phyloP scores from a whole-genome alignment of 2,797 vertebrate species.

The Xerus rutilus region DNA sequence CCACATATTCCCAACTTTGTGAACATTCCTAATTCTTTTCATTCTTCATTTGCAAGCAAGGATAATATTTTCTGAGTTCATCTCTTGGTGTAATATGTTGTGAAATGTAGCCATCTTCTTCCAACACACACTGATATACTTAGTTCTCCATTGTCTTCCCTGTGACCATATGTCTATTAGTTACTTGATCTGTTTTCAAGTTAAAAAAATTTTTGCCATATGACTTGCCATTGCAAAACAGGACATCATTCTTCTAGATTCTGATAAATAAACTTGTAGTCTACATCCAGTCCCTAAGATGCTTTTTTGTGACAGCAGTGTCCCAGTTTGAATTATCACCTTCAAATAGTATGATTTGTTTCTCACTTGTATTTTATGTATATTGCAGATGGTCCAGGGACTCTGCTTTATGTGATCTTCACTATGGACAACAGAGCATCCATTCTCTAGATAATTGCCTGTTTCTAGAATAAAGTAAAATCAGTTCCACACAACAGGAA shows the following conservation, averaged over 20 bases:
- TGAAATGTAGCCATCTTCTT: background rate
- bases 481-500: background rate
- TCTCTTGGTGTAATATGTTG: background rate
- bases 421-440: background rate
- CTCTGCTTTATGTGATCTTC: background rate
- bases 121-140: background rate
- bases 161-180: background rate
- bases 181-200: background rate
- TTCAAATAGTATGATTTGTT: background rate
- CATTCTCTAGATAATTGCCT: background rate
- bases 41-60: background rate
- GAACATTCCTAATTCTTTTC: background rate
- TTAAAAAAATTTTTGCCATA: conserved; percentile 17
- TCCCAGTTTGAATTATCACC: background rate
- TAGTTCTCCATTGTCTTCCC: background rate
- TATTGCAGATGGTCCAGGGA: background rate
- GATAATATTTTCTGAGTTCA: background rate
- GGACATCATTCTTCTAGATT: background rate
- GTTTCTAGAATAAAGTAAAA: background rate
- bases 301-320: background rate
- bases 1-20: background rate
- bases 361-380: background rate
- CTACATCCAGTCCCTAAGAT: background rate
- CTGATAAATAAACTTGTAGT: background rate
- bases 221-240: background rate